Percentiles rank a stretch among this genome's conserved stretches.
Evolutionary conservation across 2,113 vertebrate species (phyloP).

Genomic region (Myocastor coypus): DNA sequence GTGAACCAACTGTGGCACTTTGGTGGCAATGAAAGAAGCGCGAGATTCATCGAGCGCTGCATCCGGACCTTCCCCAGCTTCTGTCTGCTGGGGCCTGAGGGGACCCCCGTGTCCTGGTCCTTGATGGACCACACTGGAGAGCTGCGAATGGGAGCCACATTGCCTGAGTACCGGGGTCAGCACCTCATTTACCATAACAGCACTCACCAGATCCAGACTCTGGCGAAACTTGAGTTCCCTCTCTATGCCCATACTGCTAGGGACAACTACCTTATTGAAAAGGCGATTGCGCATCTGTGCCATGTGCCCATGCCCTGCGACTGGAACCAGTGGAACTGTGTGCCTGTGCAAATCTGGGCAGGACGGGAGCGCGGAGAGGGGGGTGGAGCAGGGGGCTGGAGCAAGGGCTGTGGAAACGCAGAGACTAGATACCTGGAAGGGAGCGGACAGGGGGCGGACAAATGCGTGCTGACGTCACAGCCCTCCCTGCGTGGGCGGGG

Average conservation of each 20-base stretch:
- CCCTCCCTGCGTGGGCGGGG: neutral
- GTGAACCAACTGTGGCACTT: conserved; percentile 66
- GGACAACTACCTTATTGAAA: neutral
- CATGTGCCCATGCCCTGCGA: conserved; percentile 28
- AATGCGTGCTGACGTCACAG: no score
- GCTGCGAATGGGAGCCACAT: conserved; percentile 23
- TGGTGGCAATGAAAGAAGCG: conserved; percentile 69
- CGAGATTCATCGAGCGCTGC: conserved; percentile 51
- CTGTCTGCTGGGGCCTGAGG: conserved; percentile 46
- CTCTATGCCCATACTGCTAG: neutral
- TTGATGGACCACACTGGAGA: conserved; percentile 74
- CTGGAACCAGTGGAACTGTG: conserved; percentile 71
- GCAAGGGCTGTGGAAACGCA: neutral
- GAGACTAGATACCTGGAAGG: neutral
- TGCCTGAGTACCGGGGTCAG: neutral
- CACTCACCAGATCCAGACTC: accelerated
- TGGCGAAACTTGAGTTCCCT: neutral
- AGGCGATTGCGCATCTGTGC: accelerated
- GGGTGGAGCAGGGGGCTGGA: neutral
- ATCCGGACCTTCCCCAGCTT: conserved; percentile 50
- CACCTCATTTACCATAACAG: accelerated
- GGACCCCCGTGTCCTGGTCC: conserved; percentile 18
- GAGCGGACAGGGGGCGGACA: neutral
- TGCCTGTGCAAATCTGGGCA: neutral
- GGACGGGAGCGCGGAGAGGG: no score